These are phyloP conservation scores for Meloe dianella DNA, from an alignment of 2,888 invertebrate species.

Conservation along the genomic window DNA sequence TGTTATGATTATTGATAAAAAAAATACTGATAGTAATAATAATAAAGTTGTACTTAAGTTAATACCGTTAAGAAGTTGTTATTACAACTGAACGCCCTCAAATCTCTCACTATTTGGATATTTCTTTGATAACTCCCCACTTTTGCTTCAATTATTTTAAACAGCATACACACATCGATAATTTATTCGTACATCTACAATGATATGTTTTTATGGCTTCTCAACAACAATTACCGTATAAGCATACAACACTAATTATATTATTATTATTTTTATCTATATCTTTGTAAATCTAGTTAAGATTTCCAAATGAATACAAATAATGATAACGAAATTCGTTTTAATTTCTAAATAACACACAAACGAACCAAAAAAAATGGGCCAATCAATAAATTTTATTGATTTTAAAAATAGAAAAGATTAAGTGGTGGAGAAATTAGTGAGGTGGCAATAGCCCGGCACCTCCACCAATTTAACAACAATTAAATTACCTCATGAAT, in stretches of 20 bases:
- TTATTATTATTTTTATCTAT: neutral
- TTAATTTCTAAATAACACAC: neutral
- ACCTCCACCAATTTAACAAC: neutral
- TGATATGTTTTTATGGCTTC: neutral
- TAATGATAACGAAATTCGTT: neutral
- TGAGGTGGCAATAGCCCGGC: neutral
- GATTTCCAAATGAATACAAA: neutral
- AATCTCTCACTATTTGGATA: neutral
- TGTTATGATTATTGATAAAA: neutral
- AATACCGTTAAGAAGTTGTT: neutral
- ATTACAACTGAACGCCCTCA: neutral
- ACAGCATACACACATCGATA: neutral
- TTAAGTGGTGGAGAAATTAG: neutral
- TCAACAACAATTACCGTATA: neutral
- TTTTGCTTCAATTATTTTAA: neutral
- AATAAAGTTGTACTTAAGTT: neutral
- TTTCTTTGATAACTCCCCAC: slow-evolving; percentile 14
- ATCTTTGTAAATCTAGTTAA: neutral
- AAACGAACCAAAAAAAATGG: neutral
- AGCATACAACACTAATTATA: neutral
- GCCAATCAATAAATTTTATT: neutral
- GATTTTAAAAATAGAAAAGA: too few species aligned
- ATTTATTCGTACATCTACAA: neutral
- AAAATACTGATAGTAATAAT: too few species aligned
- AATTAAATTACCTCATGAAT: neutral